Evolutionary conservation across 2,113 vertebrate genomes (phyloP), one percentile per base, ranked within the genome.

Genomic region (Cyprinus carpio): DNA sequence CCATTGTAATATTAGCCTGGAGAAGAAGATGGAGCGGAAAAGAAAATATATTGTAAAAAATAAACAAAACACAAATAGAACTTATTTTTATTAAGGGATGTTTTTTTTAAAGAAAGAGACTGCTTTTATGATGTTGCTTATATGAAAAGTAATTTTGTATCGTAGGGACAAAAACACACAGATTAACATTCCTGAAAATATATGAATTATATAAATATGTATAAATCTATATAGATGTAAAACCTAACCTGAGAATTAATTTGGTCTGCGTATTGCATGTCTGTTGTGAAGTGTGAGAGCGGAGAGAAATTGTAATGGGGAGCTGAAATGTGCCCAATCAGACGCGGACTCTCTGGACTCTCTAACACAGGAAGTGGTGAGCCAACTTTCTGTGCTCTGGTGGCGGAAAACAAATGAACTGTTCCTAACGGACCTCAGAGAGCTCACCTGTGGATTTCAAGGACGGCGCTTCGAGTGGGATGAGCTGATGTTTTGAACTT

Each of bases 41-140:
- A 86, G 84, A 97, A 98, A 97, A 96, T 99, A 97, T 99, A 99
- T 99, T 99, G 98, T 99, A 99, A 97, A 99, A 97, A 96, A 99
- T 98, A 98, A 96, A 95, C 96, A 89, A 91, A 93, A 87, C 94
- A 96, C 96, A 97, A 96, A 99, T 98, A 99, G 97, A 99, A 98
- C 97, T 98, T 99, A 99, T 99, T 99, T 99, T 99, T 99, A 98
- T 98, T 97, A 99, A 97, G 96, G 95, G 97, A 97, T 96, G 96
- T 97, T 96, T 96, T 96, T 96, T 96, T 95, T 95, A 96, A 96
- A 88, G 87, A 92, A 92, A 93, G 91, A 91, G 91, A 93, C 92
- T 92, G 86, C 86, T 92, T 93, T 93, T 91, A 91, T 93, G 92
- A 91, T 92, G 92, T 92, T 94, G 92, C 87, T 93, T 95, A 94